Base-by-base conservation (phyloP, 2,797 vertebrate genomes). In the Erithacus rubecula region DNA sequence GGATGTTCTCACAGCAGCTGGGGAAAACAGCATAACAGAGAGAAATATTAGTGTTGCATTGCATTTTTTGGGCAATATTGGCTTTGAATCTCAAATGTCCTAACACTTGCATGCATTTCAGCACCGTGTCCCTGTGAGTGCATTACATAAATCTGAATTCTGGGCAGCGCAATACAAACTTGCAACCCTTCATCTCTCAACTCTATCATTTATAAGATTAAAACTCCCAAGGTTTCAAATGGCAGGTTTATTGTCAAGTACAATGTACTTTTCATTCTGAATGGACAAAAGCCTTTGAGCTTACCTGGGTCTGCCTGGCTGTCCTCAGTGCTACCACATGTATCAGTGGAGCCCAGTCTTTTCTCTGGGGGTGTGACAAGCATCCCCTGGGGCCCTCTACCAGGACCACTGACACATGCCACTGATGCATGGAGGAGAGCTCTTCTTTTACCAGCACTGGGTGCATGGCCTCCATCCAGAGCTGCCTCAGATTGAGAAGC, bases 61-160 rank as follows among this genome's bases (percentile, higher is more conserved):
- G 89, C 93, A 87, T 97, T 93, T 93, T 96, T 96, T 78, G 69
- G 88, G 81, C 90, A 94, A 81, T 94, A 91, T 91, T 87, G 62
- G 43, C 81, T 95, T 82, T 91, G 89, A 94, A 75, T 92, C 81
- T 59, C 77, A 79, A 92, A 77, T 29, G 64, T 34, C 47, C n/a
- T 67, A 69, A 83, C 51, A 71, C 82, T 90, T 94, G 74, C 69
- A 80, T 94, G 88, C 52, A 59, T 95, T 97, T 96, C 69, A 90
- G 76, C 69, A 72, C 71, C 88, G 67, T 3, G 11, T 89, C 91
- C 77, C 83, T 82, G 13, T 36, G 44, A 94, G 76, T 53, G 83
- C 51, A 82, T 95, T 91, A 86, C 94, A 95, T 95, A 97, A 97
- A 97, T 96, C 93, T 96, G 95, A 97, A 97, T 98, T 97, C 76